Percentiles rank a stretch among this genome's conserved stretches.
phyloP scores from a whole-genome alignment of 2,888 invertebrate genomes.

The Ptilodon capucinus region DNA sequence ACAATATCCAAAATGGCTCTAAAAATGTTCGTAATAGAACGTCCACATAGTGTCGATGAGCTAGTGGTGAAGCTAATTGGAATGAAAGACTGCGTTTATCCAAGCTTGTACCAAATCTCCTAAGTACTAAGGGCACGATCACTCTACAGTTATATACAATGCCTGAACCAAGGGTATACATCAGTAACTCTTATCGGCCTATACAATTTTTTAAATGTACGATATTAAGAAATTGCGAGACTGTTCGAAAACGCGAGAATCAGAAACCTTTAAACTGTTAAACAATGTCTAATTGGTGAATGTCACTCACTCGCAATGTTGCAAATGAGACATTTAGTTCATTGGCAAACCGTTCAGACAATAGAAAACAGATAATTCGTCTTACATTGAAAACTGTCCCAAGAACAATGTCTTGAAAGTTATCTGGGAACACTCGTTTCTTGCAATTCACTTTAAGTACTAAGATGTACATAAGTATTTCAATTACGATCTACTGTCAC shows the following conservation, averaged over 20 bases:
- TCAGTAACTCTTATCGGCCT: slow-evolving; percentile 56
- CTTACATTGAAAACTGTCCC: slow-evolving; percentile 44
- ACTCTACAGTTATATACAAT: slow-evolving; percentile 77
- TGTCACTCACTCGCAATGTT: slow-evolving; percentile 30
- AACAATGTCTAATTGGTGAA: slow-evolving; percentile 71
- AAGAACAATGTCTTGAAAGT: slow-evolving; percentile 56
- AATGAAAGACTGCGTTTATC: slow-evolving; percentile 66
- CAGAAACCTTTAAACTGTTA: slow-evolving; percentile 33
- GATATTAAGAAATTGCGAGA: slow-evolving; percentile 26
- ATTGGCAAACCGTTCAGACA: slow-evolving; percentile 34
- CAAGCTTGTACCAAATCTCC: slow-evolving; percentile 67
- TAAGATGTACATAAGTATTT: slow-evolving; percentile 16
- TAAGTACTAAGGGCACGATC: slow-evolving; percentile 70
- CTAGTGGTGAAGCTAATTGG: slow-evolving; percentile 70
- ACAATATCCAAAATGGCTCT: slow-evolving; percentile 72
- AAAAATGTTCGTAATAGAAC: slow-evolving; percentile 79
- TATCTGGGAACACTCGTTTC: slow-evolving; percentile 34
- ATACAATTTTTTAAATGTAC: slow-evolving; percentile 43
- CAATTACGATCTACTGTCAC: slow-evolving; percentile 22
- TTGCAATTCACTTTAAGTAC: slow-evolving; percentile 14
- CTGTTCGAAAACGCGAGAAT: slow-evolving; percentile 24
- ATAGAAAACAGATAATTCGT: slow-evolving; percentile 40
- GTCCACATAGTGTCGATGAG: slow-evolving; percentile 60
- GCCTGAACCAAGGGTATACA: slow-evolving; percentile 59
- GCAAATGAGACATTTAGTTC: slow-evolving; percentile 23